Conservation (phyloP, 2,797 vertebrate species). For the Macropodus opercularis region DNA sequence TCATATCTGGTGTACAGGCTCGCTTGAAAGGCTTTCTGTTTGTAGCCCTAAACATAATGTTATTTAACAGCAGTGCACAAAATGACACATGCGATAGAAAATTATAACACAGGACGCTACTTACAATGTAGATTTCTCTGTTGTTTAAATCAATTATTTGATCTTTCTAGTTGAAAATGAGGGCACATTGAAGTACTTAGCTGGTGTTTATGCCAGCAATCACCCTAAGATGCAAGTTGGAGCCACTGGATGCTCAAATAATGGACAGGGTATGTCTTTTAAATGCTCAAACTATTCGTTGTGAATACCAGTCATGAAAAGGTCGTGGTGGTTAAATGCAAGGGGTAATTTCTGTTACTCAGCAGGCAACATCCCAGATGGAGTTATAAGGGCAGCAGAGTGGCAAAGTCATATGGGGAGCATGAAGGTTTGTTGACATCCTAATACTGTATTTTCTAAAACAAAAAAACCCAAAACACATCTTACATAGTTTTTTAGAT, state of each 20-base stretch:
- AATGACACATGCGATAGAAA: neutral
- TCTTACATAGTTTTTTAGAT: too few species aligned
- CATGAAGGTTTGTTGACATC: conserved; percentile 88
- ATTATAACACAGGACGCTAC: neutral
- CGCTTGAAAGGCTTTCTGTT: too few species aligned
- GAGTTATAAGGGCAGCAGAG: conserved; percentile 92
- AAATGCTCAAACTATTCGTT: neutral
- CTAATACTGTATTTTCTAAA: too few species aligned
- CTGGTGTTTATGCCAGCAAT: conserved; percentile 92
- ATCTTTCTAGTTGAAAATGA: conserved; percentile 88
- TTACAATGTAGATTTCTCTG: neutral
- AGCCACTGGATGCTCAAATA: conserved; percentile 88
- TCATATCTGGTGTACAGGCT: too few species aligned
- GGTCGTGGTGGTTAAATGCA: neutral
- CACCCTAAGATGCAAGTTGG: conserved; percentile 94
- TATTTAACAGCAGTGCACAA: neutral
- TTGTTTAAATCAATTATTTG: conserved; percentile 31
- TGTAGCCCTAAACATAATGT: too few species aligned
- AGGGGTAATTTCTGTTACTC: conserved; percentile 33
- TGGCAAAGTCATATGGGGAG: conserved; percentile 95
- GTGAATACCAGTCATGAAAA: neutral
- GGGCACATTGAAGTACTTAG: conserved; percentile 93
- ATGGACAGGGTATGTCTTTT: conserved; percentile 74
- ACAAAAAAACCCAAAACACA: too few species aligned
- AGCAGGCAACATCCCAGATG: conserved; percentile 90